Conservation (phyloP, 64 coral and sea anemone species). For the Acropora tenuis region DNA sequence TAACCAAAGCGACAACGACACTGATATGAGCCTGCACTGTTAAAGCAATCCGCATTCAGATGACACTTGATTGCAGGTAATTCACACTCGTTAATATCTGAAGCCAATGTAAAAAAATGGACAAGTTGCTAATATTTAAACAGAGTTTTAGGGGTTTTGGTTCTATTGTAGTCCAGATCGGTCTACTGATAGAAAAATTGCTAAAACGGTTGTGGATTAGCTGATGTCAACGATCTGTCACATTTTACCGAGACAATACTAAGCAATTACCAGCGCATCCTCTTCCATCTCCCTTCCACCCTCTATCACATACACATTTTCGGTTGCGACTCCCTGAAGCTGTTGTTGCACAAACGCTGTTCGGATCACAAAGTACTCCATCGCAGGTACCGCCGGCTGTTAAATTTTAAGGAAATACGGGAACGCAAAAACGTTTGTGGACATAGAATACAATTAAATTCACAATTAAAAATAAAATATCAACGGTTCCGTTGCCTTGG, state of each 20-base stretch:
- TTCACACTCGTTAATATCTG: conserved; percentile 81
- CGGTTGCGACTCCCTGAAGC: background rate
- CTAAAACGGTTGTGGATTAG: too few relatives aligned
- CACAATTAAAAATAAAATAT: too few relatives aligned
- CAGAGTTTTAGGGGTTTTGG: too few relatives aligned
- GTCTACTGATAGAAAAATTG: too few relatives aligned
- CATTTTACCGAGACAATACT: too few relatives aligned
- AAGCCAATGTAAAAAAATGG: background rate
- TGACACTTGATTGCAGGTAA: conserved; percentile 44
- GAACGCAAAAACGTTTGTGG: too few relatives aligned
- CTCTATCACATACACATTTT: conserved; percentile 39
- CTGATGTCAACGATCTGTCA: too few relatives aligned
- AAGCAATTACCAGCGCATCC: conserved; percentile 18
- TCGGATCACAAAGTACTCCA: conserved; percentile 47
- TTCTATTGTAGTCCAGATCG: too few relatives aligned
- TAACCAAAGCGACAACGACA: conserved; percentile 81
- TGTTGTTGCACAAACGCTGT: conserved; percentile 42
- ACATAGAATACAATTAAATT: too few relatives aligned
- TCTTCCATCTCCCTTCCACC: conserved; percentile 56
- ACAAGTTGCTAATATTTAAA: too few relatives aligned
- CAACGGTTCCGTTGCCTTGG: too few relatives aligned
- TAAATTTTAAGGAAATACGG: too few relatives aligned
- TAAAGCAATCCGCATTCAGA: conserved; percentile 72
- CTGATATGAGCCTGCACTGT: conserved; percentile 66
- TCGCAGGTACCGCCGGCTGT: conserved; percentile 67